Base-by-base conservation (phyloP, 2,113 vertebrate species). In the Synchiropus splendidus region DNA sequence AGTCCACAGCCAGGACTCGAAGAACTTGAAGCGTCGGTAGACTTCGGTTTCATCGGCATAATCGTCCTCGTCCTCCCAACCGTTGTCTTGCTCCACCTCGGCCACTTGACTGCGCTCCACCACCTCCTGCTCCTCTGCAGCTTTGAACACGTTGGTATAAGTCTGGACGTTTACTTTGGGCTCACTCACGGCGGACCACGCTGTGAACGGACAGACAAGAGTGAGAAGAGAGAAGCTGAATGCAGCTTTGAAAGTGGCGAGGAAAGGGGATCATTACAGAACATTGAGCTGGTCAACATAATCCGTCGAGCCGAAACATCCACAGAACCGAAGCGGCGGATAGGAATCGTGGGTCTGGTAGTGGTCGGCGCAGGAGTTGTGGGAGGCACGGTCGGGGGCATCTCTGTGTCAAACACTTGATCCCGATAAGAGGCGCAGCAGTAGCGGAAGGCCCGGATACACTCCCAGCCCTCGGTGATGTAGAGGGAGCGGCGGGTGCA, bases 381-480 rank as follows among this genome's bases (percentile, higher is more conserved):
- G 15, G 12, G 30, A 0, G 61, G 62, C 31, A 50, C 35, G 2
- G 50, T 70, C 36, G 62, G 72, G 34, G 78, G 75, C 11, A 75
- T 47, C 10, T 52, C 48, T 0, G 74, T 73, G 42, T 67, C 18
- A 12, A 78, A 58, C 17, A 12, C 59, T 45, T 85, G 54, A 10
- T 56, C 56, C 42, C 72, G 70, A 65, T 75, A 72, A 2, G 53
- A 64, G 17, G 51, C 63, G 51, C 93, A 97, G 75, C 93, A 97
- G 63, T 83, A 64, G 0, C 93, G 80, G 79, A 97, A 97, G 27
- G 84, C 89, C 1, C 2, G 43, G 3, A 86, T 48, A 5, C 92
- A 97, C 8, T 74, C 57, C 6, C 52, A 42, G 5, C 67, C 76
- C 0, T 86, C 86, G 0, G 78, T 59, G 77, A 97, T 83, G 76